Percentiles rank a stretch among this genome's conserved stretches.
Conservation (phyloP, 1,140 invertebrate genomes). For the Tribolium castaneum region DNA sequence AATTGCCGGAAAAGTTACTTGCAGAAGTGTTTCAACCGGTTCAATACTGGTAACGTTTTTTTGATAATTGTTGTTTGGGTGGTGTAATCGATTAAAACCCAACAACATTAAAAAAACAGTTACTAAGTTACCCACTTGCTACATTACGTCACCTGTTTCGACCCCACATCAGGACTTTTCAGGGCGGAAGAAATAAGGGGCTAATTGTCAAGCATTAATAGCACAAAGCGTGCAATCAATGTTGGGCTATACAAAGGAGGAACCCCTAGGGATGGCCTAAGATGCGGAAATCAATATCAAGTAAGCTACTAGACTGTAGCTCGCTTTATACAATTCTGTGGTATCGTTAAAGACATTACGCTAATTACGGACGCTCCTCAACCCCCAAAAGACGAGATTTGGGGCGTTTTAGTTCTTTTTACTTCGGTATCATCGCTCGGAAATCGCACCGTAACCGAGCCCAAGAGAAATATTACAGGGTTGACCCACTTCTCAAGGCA, state of each 20-base stretch:
- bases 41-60: background rate
- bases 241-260: conserved; percentile 12
- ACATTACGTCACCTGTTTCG: conserved; percentile 1
- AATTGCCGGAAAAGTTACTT: background rate
- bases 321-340: background rate
- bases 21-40: conserved; percentile 9
- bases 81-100: conserved; percentile 15
- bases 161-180: background rate
- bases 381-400: background rate
- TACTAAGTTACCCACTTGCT: conserved; percentile 31
- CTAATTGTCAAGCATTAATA: conserved; percentile 17
- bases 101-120: conserved; percentile 13
- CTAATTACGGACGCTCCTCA: background rate
- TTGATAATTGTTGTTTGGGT: background rate
- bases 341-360: conserved; percentile 1
- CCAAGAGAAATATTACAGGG: background rate
- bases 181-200: background rate
- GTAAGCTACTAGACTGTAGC: background rate
- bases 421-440: background rate
- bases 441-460: background rate
- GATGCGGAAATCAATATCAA: conserved; percentile 28
- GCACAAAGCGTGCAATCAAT: conserved; percentile 19
- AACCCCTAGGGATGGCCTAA: conserved; percentile 26
- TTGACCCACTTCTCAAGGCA: conserved; percentile 7
- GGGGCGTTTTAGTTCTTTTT: background rate